Conservation (phyloP, 2,113 vertebrate species). For the Dissostichus mawsoni region DNA sequence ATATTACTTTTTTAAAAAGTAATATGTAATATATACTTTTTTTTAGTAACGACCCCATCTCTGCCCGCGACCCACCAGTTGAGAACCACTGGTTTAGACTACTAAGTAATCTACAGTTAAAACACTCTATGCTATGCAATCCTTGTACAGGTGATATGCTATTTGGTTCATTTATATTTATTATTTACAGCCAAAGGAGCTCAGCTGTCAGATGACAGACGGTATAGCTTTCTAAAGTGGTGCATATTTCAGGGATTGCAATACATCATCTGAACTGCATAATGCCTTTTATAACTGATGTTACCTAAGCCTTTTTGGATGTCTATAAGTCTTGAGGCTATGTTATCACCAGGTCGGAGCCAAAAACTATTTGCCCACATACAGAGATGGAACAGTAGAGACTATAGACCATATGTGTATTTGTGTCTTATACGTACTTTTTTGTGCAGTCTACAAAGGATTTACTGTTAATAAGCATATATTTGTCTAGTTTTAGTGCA, state of each 20-base stretch:
- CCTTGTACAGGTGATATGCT: conserved; percentile 1
- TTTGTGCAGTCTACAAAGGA: not conserved
- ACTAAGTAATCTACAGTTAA: not conserved
- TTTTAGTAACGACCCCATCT: too few species aligned
- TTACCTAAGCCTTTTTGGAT: conserved; percentile 55
- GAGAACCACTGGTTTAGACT: not conserved
- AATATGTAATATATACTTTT: too few species aligned
- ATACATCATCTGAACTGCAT: conserved; percentile 50
- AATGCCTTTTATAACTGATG: conserved; percentile 44
- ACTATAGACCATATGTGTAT: too few species aligned
- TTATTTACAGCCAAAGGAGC: conserved; percentile 34
- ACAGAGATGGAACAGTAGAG: conserved; percentile 13
- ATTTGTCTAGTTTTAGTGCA: not conserved
- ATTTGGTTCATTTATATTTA: conserved; percentile 31
- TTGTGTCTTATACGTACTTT: not conserved
- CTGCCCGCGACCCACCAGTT: too few species aligned
- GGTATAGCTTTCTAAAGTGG: conserved; percentile 29
- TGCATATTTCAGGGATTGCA: conserved; percentile 55
- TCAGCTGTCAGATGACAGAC: conserved; percentile 32
- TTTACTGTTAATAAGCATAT: not conserved
- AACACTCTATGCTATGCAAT: conserved; percentile 12
- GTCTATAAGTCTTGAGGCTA: conserved; percentile 27
- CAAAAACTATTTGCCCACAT: conserved; percentile 22
- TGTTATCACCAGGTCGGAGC: conserved; percentile 24
- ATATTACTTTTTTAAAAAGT: too few species aligned